Base-by-base conservation (phyloP, 2,888 invertebrate species). In the Thecocarcelia acutangulata region DNA sequence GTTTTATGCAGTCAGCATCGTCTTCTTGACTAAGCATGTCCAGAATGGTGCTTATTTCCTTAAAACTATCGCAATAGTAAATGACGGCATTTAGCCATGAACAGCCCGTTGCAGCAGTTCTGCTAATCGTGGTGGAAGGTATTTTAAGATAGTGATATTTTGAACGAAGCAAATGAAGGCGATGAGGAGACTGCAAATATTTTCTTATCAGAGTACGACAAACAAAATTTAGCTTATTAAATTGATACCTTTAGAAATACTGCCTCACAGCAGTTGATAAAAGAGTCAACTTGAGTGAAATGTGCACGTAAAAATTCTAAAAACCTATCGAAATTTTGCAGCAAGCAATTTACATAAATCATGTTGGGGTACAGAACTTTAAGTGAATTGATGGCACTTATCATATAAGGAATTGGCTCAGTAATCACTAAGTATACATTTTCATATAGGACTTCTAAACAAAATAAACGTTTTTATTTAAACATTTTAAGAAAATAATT, bases 321-420 rank as follows among this genome's bases (percentile, higher is more conserved):
- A 21, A 76, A 33, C 24, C 42, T 59, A 3, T 61, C 13, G 37
- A 21, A 69, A 0, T 44, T 5, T 24, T 76, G 52, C 1, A 52
- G 33, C 12, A 76, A 44, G 21, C 76, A 76, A 37, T 59, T 69
- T 0, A 61, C 40, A 24, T 76, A 69, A 17, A 69, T 54, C 76
- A 76, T 76, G 61, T 76, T 76, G 37, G 76, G 76, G 52, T 68
- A 76, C 44, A 76, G 69, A 15, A 76, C 37, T 46, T 76, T 69
- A n/a, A 76, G 52, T 0, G 76, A 69, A 21, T 76, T 42, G 12
- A 76, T 44, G 28, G 76, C 76, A 24, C 52, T 68, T 17, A 19
- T 63, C 63, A 77, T 77, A 46, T 77, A 70, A 4, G 56, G 54
- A 13, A 21, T 33, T 11, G 70, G 37, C 8, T 70, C 56, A 9